Conservation (phyloP, 2,113 vertebrate species). For the Copsychus sechellarum region DNA sequence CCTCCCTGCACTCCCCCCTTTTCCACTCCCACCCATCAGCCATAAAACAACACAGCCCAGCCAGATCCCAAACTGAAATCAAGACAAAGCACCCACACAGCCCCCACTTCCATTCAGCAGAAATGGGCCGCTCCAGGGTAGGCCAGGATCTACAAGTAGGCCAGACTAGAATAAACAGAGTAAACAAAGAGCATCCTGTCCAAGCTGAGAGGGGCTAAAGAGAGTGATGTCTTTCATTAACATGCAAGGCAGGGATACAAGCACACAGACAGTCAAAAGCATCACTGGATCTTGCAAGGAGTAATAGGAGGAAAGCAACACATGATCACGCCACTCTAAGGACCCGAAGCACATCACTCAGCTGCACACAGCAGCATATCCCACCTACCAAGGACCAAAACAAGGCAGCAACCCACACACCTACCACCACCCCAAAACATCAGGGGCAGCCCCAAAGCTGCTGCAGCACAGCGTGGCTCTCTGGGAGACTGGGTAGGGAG, state of each 20-base stretch:
- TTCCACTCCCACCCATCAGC: slow-evolving; percentile 6
- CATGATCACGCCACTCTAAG: not conserved
- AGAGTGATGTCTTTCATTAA: slow-evolving; percentile 81
- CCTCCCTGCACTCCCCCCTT: not conserved
- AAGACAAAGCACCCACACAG: slow-evolving; percentile 65
- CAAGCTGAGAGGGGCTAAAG: slow-evolving; percentile 72
- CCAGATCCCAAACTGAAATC: slow-evolving; percentile 33
- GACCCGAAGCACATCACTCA: not conserved
- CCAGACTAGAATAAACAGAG: slow-evolving; percentile 72
- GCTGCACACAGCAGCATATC: accelerated
- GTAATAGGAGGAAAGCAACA: not conserved
- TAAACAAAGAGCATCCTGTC: slow-evolving; percentile 85
- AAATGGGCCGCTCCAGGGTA: slow-evolving; percentile 11
- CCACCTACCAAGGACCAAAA: not conserved
- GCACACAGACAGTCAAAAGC: slow-evolving; percentile 73
- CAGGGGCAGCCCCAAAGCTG: not conserved
- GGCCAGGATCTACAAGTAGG: slow-evolving; percentile 60
- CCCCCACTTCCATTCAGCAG: slow-evolving; percentile 51
- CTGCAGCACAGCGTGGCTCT: not conserved
- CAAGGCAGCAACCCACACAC: not conserved
- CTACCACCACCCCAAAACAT: not conserved
- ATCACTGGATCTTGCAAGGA: slow-evolving; percentile 51
- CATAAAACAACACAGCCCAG: slow-evolving; percentile 31
- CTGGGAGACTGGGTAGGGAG: not conserved
- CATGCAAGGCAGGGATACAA: slow-evolving; percentile 83